These are phyloP conservation scores for Antennarius striatus DNA, from an alignment of 2,113 vertebrate species.

Conservation along the genomic window DNA sequence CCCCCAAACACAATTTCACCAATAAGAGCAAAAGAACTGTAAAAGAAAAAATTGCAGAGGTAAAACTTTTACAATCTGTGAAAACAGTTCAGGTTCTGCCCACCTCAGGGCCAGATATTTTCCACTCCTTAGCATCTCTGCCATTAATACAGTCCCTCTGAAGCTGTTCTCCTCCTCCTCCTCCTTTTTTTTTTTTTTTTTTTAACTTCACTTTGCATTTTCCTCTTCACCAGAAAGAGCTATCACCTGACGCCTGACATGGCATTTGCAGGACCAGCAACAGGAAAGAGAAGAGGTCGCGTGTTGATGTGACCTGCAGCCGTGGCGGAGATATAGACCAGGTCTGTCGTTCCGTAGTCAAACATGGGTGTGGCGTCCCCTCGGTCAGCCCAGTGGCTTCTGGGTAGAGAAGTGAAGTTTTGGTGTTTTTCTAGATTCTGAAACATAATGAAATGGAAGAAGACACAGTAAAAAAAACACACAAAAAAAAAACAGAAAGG, in stretches of 20 bases:
- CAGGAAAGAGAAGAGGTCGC: conserved; percentile 69
- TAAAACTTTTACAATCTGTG: conserved; percentile 50
- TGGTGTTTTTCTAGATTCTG: conserved; percentile 26
- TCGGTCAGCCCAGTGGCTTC: conserved; percentile 8
- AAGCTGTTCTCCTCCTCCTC: conserved; percentile 22
- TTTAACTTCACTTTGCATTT: conserved; percentile 32
- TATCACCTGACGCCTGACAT: conserved; percentile 72
- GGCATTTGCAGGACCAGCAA: conserved; percentile 38
- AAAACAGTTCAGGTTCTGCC: conserved; percentile 14
- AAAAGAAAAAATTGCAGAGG: conserved; percentile 9
- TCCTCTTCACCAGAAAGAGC: conserved; percentile 47
- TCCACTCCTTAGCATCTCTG: conserved; percentile 56
- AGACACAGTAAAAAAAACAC: not conserved
- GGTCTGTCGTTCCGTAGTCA: conserved; percentile 44
- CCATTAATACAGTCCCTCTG: conserved; percentile 61
- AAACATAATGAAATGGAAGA: not conserved
- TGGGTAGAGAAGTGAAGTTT: conserved; percentile 9
- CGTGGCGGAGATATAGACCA: conserved; percentile 71
- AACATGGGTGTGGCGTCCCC: conserved; percentile 25
- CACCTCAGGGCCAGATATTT: conserved; percentile 46
- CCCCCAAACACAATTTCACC: too few species aligned
- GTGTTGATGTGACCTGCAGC: conserved; percentile 63
- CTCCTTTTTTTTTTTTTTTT: too few species aligned
- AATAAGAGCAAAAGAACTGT: not conserved
- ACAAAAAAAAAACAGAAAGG: not conserved